Conservation (phyloP, 1,140 invertebrate genomes). For the Conopomorpha cramerella region DNA sequence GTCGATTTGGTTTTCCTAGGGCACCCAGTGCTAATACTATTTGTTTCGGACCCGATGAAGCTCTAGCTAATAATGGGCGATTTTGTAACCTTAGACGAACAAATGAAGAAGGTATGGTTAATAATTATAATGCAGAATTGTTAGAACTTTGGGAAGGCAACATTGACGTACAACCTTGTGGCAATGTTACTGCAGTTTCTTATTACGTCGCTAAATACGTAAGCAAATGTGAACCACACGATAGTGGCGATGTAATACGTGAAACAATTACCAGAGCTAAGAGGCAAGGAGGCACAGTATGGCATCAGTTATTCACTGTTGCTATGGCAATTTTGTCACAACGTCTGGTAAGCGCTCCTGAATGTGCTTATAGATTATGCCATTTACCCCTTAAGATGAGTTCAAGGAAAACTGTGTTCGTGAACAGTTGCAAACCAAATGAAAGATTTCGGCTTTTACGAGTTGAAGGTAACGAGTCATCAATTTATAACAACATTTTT, state of each 20-base stretch:
- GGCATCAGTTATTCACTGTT: slow-evolving; percentile 9
- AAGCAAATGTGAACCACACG: slow-evolving; percentile 17
- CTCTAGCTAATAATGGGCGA: background rate
- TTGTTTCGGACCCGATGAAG: slow-evolving; percentile 1
- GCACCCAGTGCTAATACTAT: background rate
- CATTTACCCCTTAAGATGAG: background rate
- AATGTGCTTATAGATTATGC: background rate
- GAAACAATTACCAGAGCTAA: slow-evolving; percentile 13
- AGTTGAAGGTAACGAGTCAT: background rate
- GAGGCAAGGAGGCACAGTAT: slow-evolving; percentile 5
- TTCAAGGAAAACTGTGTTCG: background rate
- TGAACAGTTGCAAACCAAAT: background rate
- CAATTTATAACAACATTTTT: slow-evolving; percentile 1
- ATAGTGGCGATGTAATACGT: slow-evolving; percentile 12
- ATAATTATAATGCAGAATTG: background rate
- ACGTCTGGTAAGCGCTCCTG: background rate
- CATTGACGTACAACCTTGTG: slow-evolving; percentile 1
- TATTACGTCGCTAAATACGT: slow-evolving; percentile 20
- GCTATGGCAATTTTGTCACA: slow-evolving; percentile 6
- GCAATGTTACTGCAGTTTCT: slow-evolving; percentile 5
- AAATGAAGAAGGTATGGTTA: background rate
- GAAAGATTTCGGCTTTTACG: background rate
- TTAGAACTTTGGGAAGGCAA: slow-evolving; percentile 2
- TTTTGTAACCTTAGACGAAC: slow-evolving; percentile 1
- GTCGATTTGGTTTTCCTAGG: slow-evolving; percentile 2